Evolutionary conservation across 2,888 invertebrate species (phyloP).

Genomic region (Cetonia aurata): DNA sequence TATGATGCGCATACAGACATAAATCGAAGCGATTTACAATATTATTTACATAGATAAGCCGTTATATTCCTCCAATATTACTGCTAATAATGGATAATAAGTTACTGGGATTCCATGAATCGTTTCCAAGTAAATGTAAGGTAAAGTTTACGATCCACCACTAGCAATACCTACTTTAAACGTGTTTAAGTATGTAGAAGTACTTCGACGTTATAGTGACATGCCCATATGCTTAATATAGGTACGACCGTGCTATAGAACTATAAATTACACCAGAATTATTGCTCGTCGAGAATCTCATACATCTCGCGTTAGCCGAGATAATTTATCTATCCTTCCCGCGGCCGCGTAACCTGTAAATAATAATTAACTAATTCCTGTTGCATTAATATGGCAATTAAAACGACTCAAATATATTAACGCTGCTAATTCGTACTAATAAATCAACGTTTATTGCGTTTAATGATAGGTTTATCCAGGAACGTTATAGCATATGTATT

Average conservation of each 20-base stretch:
- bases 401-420: conserved; percentile 33
- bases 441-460: conserved; percentile 41
- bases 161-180: background rate
- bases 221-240: no score
- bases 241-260: background rate
- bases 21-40: no score
- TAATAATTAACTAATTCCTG: conserved; percentile 38
- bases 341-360: conserved; percentile 22
- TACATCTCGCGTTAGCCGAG: conserved; percentile 5
- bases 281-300: background rate
- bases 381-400: conserved; percentile 38
- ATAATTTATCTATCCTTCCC: conserved; percentile 30
- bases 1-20: no score
- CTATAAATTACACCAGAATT: background rate
- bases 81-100: no score
- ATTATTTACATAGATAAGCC: no score
- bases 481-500: conserved; percentile 1
- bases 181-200: background rate
- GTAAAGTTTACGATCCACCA: background rate
- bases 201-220: no score
- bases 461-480: conserved; percentile 28
- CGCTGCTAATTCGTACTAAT: conserved; percentile 27
- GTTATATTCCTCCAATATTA: no score
- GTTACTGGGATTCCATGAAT: no score
- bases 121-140: background rate